phyloP scores from a whole-genome alignment of 2,113 vertebrate genomes.

The Acrocephalus arundinaceus region DNA sequence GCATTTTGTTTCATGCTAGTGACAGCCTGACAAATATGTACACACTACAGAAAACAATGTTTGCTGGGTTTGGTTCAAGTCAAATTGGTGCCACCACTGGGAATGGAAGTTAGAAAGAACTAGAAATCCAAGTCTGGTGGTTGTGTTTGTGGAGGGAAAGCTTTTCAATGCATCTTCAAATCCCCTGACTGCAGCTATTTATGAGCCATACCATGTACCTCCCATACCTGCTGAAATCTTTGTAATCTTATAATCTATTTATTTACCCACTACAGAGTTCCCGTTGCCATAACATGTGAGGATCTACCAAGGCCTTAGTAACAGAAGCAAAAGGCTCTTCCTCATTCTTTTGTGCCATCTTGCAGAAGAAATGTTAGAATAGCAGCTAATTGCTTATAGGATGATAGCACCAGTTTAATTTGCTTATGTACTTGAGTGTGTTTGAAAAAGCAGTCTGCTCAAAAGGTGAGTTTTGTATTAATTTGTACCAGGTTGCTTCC shows the following conservation, averaged over 20 bases:
- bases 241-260: slow-evolving; percentile 16
- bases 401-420: not conserved
- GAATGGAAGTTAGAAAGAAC: not conserved
- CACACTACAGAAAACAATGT: not conserved
- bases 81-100: not conserved
- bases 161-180: not conserved
- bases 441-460: not conserved
- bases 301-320: not conserved
- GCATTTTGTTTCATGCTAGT: not conserved
- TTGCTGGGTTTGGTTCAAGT: not conserved
- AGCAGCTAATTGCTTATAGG: not conserved
- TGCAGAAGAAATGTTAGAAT: not conserved
- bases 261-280: not conserved
- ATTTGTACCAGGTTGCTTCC: not conserved
- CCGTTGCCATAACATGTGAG: not conserved
- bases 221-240: not conserved
- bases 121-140: not conserved
- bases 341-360: not conserved
- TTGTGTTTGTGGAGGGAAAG: not conserved
- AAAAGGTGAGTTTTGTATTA: not conserved
- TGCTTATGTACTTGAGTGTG: not conserved
- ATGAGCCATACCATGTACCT: not conserved
- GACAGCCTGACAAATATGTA: not conserved
- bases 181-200: not conserved
- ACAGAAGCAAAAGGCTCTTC: not conserved